Conservation (phyloP, 2,888 invertebrate genomes). For the Orgyia antiqua region DNA sequence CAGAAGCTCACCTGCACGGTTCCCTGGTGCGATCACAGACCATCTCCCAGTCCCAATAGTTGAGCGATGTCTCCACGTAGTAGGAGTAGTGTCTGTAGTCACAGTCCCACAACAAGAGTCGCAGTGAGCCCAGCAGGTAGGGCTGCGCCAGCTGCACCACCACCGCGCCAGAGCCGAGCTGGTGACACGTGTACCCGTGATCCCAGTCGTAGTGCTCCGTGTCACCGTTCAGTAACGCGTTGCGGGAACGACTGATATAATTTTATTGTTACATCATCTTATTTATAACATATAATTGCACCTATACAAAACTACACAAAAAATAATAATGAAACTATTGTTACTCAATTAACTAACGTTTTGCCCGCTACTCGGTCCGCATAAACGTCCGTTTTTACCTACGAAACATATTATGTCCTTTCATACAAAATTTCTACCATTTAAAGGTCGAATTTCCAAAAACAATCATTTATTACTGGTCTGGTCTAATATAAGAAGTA, state of each 20-base stretch:
- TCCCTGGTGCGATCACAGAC: conserved; percentile 93
- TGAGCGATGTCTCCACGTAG: conserved; percentile 95
- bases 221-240: conserved; percentile 97
- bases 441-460: too few relatives aligned
- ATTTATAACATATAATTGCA: not conserved
- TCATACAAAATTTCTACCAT: too few relatives aligned
- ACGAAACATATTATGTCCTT: too few relatives aligned
- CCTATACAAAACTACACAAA: too few relatives aligned
- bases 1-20: conserved; percentile 76
- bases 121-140: conserved; percentile 92
- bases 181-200: conserved; percentile 98
- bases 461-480: too few relatives aligned
- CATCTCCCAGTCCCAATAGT: conserved; percentile 94
- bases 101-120: conserved; percentile 98
- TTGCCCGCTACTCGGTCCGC: too few relatives aligned
- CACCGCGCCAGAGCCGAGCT: conserved; percentile 95
- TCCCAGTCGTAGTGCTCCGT: conserved; percentile 98
- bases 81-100: conserved; percentile 96
- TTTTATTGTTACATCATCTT: not conserved
- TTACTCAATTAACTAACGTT: too few relatives aligned
- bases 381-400: too few relatives aligned
- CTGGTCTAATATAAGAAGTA: too few relatives aligned
- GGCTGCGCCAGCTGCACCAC: conserved; percentile 97
- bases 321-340: not conserved
- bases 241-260: conserved; percentile 87